A percentile compares a stretch with the other conserved stretches of the same genome.
Conservation (phyloP, 2,113 vertebrate species). For the Buteo buteo region DNA sequence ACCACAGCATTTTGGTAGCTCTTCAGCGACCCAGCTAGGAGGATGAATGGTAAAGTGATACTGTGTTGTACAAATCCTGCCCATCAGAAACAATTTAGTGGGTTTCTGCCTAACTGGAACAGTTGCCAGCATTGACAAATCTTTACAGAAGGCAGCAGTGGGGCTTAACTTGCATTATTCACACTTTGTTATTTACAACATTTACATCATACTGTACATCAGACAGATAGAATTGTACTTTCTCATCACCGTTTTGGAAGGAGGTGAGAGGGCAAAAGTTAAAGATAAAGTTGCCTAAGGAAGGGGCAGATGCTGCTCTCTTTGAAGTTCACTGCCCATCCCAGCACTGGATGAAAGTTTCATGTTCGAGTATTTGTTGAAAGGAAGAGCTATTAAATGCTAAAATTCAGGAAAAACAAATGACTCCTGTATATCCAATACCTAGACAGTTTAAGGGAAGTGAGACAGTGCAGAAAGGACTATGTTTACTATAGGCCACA, state of each 20-base stretch:
- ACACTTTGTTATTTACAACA: background rate
- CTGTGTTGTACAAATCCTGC: background rate
- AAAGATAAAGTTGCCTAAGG: background rate
- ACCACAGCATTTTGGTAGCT: background rate
- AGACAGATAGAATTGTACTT: background rate
- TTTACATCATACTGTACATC: background rate
- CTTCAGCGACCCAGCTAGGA: background rate
- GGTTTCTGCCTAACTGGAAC: background rate
- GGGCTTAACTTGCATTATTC: background rate
- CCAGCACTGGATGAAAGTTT: background rate
- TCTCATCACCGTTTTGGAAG: background rate
- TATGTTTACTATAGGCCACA: background rate
- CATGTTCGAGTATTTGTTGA: background rate
- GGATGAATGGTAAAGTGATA: background rate
- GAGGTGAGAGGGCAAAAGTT: background rate
- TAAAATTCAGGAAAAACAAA: background rate
- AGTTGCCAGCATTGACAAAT: background rate
- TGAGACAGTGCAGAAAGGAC: background rate
- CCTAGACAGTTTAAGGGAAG: background rate
- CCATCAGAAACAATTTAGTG: background rate
- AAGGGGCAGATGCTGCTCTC: background rate
- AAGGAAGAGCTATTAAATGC: background rate
- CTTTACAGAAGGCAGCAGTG: background rate
- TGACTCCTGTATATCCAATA: background rate
- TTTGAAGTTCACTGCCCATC: background rate